Evolutionary conservation across 92 coral and sea anemone species (phyloP).

Genomic region (Epizoanthus ramosus): DNA sequence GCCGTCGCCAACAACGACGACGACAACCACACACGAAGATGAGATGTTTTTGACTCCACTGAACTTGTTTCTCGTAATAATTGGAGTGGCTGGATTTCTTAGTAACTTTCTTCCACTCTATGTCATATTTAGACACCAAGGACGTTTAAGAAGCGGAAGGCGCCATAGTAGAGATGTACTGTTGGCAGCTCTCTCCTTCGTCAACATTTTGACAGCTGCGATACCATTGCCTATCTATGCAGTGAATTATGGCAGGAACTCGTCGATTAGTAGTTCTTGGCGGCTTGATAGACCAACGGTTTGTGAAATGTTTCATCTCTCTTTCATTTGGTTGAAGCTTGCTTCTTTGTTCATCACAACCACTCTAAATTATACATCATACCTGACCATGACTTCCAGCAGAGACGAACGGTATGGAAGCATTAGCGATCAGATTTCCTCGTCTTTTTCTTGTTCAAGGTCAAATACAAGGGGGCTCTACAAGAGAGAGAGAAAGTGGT

Average conservation of each 20-base stretch:
- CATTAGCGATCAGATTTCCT: conserved; percentile 77
- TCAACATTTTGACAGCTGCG: conserved; percentile 65
- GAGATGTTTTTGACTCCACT: conserved; percentile 56
- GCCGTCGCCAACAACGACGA: conserved; percentile 14
- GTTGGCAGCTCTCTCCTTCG: conserved; percentile 63
- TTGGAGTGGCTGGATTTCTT: conserved; percentile 60
- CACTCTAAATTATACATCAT: conserved; percentile 79
- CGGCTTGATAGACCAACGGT: conserved; percentile 61
- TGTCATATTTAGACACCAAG: conserved; percentile 59
- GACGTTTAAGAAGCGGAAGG: conserved; percentile 52
- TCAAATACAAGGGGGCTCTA: conserved; percentile 54
- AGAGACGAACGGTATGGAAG: conserved; percentile 47
- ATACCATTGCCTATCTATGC: conserved; percentile 77
- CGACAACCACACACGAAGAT: neutral
- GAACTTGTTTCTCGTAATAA: conserved; percentile 60
- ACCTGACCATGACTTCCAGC: conserved; percentile 42
- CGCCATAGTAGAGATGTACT: conserved; percentile 73
- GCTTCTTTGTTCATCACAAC: conserved; percentile 78
- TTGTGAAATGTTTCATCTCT: conserved; percentile 82
- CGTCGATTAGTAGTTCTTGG: conserved; percentile 1
- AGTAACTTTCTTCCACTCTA: conserved; percentile 68
- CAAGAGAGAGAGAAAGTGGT: conserved; percentile 41
- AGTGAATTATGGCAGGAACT: conserved; percentile 43
- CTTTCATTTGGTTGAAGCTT: conserved; percentile 81
- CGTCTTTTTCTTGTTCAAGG: conserved; percentile 69